phyloP scores from a whole-genome alignment of 2,888 invertebrate genomes.

The Oligia latruncula region DNA sequence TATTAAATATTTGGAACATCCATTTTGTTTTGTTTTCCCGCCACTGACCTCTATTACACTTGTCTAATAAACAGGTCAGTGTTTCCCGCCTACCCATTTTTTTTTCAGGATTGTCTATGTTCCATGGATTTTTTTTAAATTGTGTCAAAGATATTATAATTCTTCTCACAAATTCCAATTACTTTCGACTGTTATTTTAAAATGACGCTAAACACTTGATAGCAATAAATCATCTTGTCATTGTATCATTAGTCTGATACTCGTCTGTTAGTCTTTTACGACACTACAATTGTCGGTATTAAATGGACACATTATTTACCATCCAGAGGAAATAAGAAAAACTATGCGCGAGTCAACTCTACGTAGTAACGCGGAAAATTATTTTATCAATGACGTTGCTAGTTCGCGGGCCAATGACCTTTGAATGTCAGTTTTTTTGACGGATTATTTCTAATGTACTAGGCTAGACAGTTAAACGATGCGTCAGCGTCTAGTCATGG shows the following conservation, averaged over 20 bases:
- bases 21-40: slow-evolving; percentile 63
- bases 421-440: slow-evolving; percentile 24
- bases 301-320: slow-evolving; percentile 43
- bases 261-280: slow-evolving; percentile 30
- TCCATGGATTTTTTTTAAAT: slow-evolving; percentile 54
- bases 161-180: slow-evolving; percentile 22
- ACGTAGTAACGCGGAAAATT: slow-evolving; percentile 25
- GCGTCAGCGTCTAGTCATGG: slow-evolving; percentile 18
- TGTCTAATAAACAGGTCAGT: too few relatives aligned
- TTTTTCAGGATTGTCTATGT: slow-evolving; percentile 9
- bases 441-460: slow-evolving; percentile 33
- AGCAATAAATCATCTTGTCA: slow-evolving; percentile 53
- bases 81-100: slow-evolving; percentile 4
- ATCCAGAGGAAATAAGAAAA: slow-evolving; percentile 49
- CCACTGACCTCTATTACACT: background rate
- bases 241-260: slow-evolving; percentile 47
- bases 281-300: slow-evolving; percentile 61
- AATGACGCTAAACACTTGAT: slow-evolving; percentile 49
- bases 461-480: slow-evolving; percentile 28
- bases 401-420: slow-evolving; percentile 38
- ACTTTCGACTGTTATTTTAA: slow-evolving; percentile 36
- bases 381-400: slow-evolving; percentile 33
- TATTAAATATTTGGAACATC: slow-evolving; percentile 89
- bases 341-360: slow-evolving; percentile 34
- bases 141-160: slow-evolving; percentile 28